Percentiles rank a stretch among this genome's conserved stretches.
phyloP scores from a whole-genome alignment of 2,797 vertebrate species.

The Chiloscyllium punctatum region DNA sequence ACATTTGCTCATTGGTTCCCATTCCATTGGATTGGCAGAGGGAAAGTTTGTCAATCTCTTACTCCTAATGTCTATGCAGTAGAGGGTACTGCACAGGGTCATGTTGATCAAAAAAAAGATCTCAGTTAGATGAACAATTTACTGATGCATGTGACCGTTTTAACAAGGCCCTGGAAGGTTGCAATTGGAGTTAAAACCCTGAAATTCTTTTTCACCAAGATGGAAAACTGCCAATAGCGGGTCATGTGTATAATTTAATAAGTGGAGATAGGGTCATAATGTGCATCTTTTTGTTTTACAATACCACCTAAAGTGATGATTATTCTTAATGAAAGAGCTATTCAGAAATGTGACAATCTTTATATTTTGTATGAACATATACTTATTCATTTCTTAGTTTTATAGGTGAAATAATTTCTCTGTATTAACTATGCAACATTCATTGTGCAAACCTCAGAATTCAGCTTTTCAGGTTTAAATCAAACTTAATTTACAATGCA shows the following conservation, averaged over 20 bases:
- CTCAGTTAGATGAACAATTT: neutral
- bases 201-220: neutral
- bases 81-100: neutral
- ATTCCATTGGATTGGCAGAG: neutral
- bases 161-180: neutral
- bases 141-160: neutral
- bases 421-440: neutral
- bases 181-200: neutral
- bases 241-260: neutral
- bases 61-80: neutral
- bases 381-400: neutral
- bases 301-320: neutral
- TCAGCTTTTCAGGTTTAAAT: neutral
- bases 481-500: neutral
- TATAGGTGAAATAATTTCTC: neutral
- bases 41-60: neutral
- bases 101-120: neutral
- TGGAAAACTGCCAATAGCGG: neutral
- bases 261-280: neutral
- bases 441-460: neutral
- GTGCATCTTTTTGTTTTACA: neutral
- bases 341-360: neutral
- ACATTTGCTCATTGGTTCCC: neutral
- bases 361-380: conserved; percentile 1
- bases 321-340: neutral